Evolutionary conservation across 2,113 vertebrate species (phyloP).

Genomic region (Asarcornis scutulata): DNA sequence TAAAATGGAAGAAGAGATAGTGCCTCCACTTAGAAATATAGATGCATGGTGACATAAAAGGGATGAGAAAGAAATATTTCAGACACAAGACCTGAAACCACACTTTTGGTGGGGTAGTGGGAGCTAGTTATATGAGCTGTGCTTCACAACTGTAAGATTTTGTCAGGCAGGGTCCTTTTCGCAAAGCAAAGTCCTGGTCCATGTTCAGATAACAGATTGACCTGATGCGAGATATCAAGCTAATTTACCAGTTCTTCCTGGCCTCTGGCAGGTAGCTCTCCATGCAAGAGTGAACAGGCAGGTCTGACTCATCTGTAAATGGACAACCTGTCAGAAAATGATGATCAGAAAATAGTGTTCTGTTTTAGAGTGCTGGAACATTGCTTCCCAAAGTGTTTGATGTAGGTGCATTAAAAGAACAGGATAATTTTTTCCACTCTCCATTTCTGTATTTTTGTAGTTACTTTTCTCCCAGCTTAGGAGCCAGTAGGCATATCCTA

Average conservation of each 20-base stretch:
- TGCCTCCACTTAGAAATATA: background rate
- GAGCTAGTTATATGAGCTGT: background rate
- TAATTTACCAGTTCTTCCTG: background rate
- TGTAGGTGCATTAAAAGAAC: background rate
- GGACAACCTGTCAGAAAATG: background rate
- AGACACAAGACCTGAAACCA: background rate
- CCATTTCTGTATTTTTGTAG: background rate
- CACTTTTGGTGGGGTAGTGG: too few relatives aligned
- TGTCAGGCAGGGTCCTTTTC: background rate
- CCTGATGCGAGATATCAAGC: background rate
- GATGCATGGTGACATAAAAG: background rate
- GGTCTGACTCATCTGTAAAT: background rate
- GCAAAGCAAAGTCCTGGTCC: background rate
- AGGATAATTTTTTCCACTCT: slow-evolving; percentile 45
- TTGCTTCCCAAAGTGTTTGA: background rate
- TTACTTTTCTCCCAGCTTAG: background rate
- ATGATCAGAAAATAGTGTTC: background rate
- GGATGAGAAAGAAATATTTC: background rate
- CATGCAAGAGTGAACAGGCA: background rate
- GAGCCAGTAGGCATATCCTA: slow-evolving; percentile 43
- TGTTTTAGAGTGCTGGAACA: background rate
- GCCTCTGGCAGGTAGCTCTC: background rate
- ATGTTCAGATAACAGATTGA: background rate
- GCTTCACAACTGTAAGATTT: background rate
- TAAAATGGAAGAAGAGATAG: background rate